These are phyloP conservation scores for Emys orbicularis DNA, from an alignment of 2,797 vertebrate species.

Conservation along the genomic window DNA sequence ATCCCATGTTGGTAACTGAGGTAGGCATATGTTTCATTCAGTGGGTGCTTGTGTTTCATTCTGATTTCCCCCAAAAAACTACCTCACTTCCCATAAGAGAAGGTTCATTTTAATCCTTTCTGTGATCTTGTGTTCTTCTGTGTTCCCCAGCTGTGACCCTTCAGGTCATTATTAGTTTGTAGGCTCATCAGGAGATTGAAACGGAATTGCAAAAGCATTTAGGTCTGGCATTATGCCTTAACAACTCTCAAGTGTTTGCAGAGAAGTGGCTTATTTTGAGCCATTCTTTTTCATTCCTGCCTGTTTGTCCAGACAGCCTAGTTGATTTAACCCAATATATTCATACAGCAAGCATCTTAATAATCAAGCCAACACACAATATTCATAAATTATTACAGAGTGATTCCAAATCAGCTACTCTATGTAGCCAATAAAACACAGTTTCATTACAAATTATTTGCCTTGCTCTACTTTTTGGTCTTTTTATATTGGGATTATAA, in stretches of 20 bases:
- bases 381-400: not conserved
- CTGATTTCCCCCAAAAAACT: not conserved
- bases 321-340: not conserved
- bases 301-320: not conserved
- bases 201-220: not conserved
- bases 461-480: not conserved
- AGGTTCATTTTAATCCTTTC: not conserved
- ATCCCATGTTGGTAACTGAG: not conserved
- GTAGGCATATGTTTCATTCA: too few species aligned
- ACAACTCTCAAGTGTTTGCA: not conserved
- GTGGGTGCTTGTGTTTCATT: too few species aligned
- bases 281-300: not conserved
- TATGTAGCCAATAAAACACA: not conserved
- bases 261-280: accelerated
- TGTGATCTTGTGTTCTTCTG: not conserved
- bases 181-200: not conserved
- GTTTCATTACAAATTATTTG: not conserved
- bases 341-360: not conserved
- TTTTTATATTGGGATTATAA: not conserved
- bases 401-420: not conserved
- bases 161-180: not conserved
- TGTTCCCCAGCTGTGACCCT: not conserved
- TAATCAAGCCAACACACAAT: not conserved
- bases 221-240: not conserved
- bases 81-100: not conserved